Conservation (phyloP, 2,113 vertebrate genomes). For the Limnothrissa miodon region DNA sequence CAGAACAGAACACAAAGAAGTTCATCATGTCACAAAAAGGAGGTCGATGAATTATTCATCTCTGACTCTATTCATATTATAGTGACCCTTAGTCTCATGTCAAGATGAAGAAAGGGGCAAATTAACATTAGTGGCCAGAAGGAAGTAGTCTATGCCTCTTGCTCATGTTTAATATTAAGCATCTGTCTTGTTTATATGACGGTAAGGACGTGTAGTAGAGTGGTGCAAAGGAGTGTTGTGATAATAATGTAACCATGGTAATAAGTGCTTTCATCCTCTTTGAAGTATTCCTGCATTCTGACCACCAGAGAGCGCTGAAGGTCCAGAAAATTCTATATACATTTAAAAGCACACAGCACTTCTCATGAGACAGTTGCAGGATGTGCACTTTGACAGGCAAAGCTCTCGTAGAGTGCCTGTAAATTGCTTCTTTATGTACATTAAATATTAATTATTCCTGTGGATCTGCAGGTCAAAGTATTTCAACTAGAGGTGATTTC, state of each 20-base stretch:
- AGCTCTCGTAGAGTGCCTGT: neutral
- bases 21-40: constrained; percentile 58
- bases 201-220: neutral
- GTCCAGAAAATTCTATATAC: neutral
- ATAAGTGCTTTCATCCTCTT: neutral
- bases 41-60: constrained; percentile 26
- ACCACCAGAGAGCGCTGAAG: constrained; percentile 2
- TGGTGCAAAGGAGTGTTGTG: neutral
- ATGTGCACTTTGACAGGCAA: neutral
- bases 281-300: neutral
- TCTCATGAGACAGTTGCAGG: neutral
- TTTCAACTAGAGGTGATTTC: neutral
- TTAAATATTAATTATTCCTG: neutral
- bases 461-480: neutral
- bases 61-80: too few species aligned
- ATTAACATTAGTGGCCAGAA: neutral
- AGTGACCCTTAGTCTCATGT: neutral
- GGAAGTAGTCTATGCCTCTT: neutral
- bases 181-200: neutral
- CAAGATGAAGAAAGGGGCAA: neutral
- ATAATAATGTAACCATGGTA: neutral
- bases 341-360: neutral
- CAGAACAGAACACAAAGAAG: constrained; percentile 73
- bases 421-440: neutral
- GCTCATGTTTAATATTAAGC: neutral